A percentile compares a stretch with the other conserved stretches of the same genome.
These are phyloP conservation scores for Siniperca chuatsi DNA, from an alignment of 2,113 vertebrate species.

Conservation along the genomic window DNA sequence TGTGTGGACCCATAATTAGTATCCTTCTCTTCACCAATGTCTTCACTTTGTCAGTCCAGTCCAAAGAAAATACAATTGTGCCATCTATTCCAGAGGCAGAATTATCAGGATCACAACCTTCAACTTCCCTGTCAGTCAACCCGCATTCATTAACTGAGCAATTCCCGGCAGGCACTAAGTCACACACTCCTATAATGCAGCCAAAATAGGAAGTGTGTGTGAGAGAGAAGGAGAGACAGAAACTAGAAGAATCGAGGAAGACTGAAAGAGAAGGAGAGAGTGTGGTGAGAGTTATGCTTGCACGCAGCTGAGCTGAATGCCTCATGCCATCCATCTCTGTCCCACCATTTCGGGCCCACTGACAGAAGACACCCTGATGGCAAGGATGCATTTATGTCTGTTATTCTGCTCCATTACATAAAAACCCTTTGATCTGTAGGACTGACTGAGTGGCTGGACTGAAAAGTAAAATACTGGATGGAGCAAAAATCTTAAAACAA, in stretches of 20 bases:
- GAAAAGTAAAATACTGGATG: conserved; percentile 17
- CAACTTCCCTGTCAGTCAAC: conserved; percentile 43
- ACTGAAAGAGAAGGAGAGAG: neutral
- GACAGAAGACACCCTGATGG: conserved; percentile 35
- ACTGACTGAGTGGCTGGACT: conserved; percentile 28
- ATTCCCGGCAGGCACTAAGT: conserved; percentile 35
- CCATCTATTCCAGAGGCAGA: neutral
- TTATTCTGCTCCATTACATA: conserved; percentile 51
- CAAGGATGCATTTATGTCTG: conserved; percentile 45
- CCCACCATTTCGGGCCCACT: conserved; percentile 31
- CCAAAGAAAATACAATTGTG: neutral
- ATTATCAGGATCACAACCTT: conserved; percentile 38
- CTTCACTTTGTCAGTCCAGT: conserved; percentile 3
- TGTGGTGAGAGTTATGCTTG: conserved; percentile 19
- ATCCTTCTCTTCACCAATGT: neutral
- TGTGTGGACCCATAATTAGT: conserved; percentile 7
- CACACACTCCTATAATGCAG: conserved; percentile 17
- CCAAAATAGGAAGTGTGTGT: conserved; percentile 13
- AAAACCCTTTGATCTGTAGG: conserved; percentile 49
- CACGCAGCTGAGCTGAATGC: conserved; percentile 37
- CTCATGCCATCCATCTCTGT: conserved; percentile 47
- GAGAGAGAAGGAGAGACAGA: conserved; percentile 15
- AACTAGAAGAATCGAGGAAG: neutral
- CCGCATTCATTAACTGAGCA: conserved; percentile 42
- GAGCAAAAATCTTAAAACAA: neutral